phyloP scores from a whole-genome alignment of 2,113 vertebrate genomes.

The Brienomyrus brachyistius region DNA sequence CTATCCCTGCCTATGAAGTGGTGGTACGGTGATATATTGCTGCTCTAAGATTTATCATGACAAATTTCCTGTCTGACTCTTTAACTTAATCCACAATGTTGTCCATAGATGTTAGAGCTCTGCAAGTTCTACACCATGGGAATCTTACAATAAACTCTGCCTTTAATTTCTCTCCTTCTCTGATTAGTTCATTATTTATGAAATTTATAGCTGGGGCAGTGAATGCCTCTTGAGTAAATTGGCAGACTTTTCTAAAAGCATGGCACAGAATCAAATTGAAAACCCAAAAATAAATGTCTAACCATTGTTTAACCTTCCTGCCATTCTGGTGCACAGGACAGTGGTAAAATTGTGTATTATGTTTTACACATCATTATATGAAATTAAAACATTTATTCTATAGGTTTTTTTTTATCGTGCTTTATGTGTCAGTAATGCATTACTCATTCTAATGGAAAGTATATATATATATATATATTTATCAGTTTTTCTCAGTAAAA shows the following conservation, averaged over 20 bases:
- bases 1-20: constrained; percentile 39
- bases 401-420: neutral
- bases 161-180: neutral
- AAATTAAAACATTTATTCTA: neutral
- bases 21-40: neutral
- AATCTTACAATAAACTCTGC: neutral
- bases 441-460: neutral
- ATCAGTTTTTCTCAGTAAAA: neutral
- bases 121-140: neutral
- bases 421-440: neutral
- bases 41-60: constrained; percentile 1
- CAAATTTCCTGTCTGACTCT: neutral
- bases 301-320: neutral
- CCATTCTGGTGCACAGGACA: neutral
- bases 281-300: neutral
- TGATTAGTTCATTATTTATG: neutral
- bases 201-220: neutral
- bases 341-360: neutral
- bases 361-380: neutral
- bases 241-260: neutral
- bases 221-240: neutral
- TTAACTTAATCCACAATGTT: neutral
- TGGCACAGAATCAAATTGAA: neutral
- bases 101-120: neutral
- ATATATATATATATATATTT: neutral